These are phyloP conservation scores for Pseudomyrmex sp. DNA, from an alignment of 1,140 invertebrate genomes.

Conservation along the genomic window DNA sequence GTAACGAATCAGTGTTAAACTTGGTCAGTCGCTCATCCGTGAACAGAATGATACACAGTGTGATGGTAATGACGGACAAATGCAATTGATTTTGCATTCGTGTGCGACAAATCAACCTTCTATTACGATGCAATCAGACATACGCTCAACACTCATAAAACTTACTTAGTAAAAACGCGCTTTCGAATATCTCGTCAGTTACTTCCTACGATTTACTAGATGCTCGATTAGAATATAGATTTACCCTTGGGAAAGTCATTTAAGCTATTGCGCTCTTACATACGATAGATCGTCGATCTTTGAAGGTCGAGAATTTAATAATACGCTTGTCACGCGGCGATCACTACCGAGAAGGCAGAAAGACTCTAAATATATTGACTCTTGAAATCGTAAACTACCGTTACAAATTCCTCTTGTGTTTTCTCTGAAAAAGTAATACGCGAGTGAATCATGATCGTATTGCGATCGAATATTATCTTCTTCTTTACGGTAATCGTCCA, in stretches of 20 bases:
- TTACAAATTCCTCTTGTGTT: slow-evolving; percentile 10
- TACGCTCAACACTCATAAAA: slow-evolving; percentile 51
- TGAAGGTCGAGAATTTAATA: slow-evolving; percentile 19
- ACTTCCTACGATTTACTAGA: slow-evolving; percentile 27
- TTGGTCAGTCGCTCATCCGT: slow-evolving; percentile 35
- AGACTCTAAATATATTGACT: slow-evolving; percentile 71
- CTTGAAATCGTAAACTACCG: slow-evolving; percentile 55
- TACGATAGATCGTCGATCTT: slow-evolving; percentile 23
- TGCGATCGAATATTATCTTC: background rate
- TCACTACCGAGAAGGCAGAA: slow-evolving; percentile 51
- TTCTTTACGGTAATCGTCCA: slow-evolving; percentile 85
- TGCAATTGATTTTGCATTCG: slow-evolving; percentile 10
- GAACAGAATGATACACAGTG: background rate
- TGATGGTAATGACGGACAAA: slow-evolving; percentile 1
- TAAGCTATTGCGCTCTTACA: slow-evolving; percentile 17
- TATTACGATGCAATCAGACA: slow-evolving; percentile 43
- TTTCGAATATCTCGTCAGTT: slow-evolving; percentile 45
- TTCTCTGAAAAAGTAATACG: slow-evolving; percentile 25
- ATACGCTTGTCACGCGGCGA: slow-evolving; percentile 28
- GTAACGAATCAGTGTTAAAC: slow-evolving; percentile 17
- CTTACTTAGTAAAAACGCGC: slow-evolving; percentile 68
- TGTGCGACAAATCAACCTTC: slow-evolving; percentile 41
- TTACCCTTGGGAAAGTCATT: slow-evolving; percentile 46
- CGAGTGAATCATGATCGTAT: background rate
- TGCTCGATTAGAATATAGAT: slow-evolving; percentile 44